These are phyloP conservation scores for Archegozetes longisetosus DNA, from an alignment of 1,140 invertebrate species.

Conservation along the genomic window DNA sequence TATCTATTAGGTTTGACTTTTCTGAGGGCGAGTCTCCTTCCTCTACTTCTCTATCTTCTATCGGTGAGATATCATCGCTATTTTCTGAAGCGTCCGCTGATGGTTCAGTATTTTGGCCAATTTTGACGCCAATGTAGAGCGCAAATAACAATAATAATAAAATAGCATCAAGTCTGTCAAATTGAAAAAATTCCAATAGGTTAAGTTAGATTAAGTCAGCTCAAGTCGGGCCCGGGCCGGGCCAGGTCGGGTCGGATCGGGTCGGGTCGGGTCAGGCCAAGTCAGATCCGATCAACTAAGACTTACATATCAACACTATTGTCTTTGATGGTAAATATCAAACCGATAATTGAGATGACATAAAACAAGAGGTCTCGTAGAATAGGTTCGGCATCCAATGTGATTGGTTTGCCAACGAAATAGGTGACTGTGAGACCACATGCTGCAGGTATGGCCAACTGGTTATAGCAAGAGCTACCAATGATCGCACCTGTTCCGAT, in stretches of 20 bases:
- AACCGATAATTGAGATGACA: constrained; percentile 62
- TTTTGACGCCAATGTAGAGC: background rate
- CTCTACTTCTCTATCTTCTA: background rate
- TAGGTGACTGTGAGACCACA: background rate
- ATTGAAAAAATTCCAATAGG: constrained; percentile 46
- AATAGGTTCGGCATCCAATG: constrained; percentile 53
- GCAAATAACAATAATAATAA: background rate
- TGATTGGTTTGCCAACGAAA: background rate
- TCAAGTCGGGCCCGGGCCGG: constrained; percentile 53
- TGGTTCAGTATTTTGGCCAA: background rate
- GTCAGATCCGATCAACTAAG: background rate
- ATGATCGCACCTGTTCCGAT: constrained; percentile 56
- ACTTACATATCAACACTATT: constrained; percentile 58
- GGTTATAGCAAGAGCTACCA: constrained; percentile 71
- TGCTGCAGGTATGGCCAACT: constrained; percentile 55
- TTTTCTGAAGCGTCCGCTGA: background rate
- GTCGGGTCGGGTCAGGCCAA: background rate
- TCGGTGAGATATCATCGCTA: background rate
- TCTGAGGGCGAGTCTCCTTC: background rate
- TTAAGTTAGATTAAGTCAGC: constrained; percentile 55
- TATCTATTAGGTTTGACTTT: background rate
- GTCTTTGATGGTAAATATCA: constrained; percentile 72
- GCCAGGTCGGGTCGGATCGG: background rate
- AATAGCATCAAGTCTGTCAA: constrained; percentile 16
- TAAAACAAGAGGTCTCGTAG: constrained; percentile 77